Evolutionary conservation across 2,113 vertebrate genomes (phyloP), one percentile per base, ranked within the genome.

Genomic region (Coturnix japonica): DNA sequence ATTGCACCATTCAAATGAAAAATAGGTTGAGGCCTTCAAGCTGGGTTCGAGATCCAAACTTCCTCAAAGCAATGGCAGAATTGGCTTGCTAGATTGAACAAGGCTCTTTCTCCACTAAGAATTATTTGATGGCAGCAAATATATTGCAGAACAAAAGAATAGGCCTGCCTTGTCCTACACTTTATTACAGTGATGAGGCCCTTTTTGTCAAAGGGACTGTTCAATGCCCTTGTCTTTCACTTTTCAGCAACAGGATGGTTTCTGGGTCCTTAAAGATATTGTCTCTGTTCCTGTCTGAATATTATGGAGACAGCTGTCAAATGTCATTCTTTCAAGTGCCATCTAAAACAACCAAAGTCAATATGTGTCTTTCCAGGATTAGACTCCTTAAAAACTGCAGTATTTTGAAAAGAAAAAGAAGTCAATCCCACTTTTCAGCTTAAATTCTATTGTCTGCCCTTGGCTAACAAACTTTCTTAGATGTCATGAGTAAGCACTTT

Each of bases 61-160:
- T 43, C 72, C 80, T 86, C 94, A 94, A 85, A 73, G 60, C 37
- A 41, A 54, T 1, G n/a, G 61, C 78, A 89, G 51, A 30, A 31
- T 0, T 51, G 56, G 28, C 57, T 83, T 43, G 23, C 51, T 64
- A 59, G 85, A 75, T 31, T 60, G 65, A 93, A 53, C 10, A 64
- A 60, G 37, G 1, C 13, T 67, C 69, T 85, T 79, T 80, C 73
- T 67, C 46, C 17, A n/a, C 61, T 44, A 47, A 41, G 43, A 81
- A 30, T 72, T 69, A 35, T 88, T 77, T 72, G 66, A 84, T 51
- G 66, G 43, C 31, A 21, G n/a, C 11, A 37, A 83, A 78, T 81
- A 85, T 61, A 88, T 85, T 60, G 61, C 30, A 95, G 83, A 75
- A 66, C 44, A 86, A 72, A 88, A 94, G 60, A 91, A 74, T 8